Percentiles rank a stretch among this genome's conserved stretches.
Evolutionary conservation across 2,113 vertebrate genomes (phyloP).

Genomic region (Trinectes maculatus): DNA sequence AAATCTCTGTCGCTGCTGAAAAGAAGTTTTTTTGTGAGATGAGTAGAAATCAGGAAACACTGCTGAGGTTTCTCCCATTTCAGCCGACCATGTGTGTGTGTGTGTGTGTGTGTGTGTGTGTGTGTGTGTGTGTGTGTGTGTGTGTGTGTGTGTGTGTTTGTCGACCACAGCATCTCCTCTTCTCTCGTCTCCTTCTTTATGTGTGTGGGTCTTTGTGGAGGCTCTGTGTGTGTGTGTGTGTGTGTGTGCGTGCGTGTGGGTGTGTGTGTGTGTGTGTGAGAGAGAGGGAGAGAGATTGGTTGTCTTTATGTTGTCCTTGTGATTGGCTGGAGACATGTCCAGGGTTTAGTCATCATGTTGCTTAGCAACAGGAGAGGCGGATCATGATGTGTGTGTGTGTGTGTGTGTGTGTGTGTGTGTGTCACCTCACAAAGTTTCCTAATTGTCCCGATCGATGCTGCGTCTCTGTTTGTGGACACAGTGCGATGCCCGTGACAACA

Average conservation of each 20-base stretch:
- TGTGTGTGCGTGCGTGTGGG: not conserved
- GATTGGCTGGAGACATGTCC: too few species aligned
- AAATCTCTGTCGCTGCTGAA: too few species aligned
- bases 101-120: too few species aligned
- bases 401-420: constrained; percentile 12
- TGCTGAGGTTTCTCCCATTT: too few species aligned
- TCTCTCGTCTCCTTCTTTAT: not conserved
- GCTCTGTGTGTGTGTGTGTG: not conserved
- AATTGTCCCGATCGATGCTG: constrained; percentile 28
- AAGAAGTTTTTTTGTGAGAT: too few species aligned
- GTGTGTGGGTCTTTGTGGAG: not conserved
- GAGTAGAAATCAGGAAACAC: too few species aligned
- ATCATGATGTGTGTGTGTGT: constrained; percentile 2
- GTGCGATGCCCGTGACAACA: not conserved
- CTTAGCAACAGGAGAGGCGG: constrained; percentile 66
- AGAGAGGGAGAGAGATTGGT: too few species aligned
- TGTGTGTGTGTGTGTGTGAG: not conserved
- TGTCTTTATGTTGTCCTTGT: too few species aligned
- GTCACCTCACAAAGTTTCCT: constrained; percentile 28
- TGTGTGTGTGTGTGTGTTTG: too few species aligned
- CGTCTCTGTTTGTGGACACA: not conserved
- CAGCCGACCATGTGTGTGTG: too few species aligned
- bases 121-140: too few species aligned
- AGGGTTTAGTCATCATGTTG: constrained; percentile 72
- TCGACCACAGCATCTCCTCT: too few species aligned